Evolutionary conservation across 2,113 vertebrate genomes (phyloP).

Genomic region (Cebidichthys violaceus): DNA sequence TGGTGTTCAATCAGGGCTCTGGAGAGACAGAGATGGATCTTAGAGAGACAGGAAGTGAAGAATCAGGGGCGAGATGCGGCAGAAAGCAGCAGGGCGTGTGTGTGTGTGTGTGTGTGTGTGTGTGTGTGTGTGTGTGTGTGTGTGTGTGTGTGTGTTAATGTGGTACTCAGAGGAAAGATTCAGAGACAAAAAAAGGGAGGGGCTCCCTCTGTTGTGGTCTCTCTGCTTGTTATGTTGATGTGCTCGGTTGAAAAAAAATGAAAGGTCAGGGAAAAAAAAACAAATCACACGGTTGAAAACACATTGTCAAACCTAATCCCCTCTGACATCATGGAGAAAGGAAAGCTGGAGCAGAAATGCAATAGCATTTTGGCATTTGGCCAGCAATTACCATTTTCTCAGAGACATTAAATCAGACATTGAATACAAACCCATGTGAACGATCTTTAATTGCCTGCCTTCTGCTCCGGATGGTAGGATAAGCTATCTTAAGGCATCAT

Average conservation of each 20-base stretch:
- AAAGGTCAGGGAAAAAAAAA: constrained; percentile 28
- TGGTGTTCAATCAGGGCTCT: constrained; percentile 46
- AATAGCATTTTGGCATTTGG: background rate
- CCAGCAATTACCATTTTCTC: constrained; percentile 7
- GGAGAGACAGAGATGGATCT: constrained; percentile 48
- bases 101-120: constrained; percentile 1
- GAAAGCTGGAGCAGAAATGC: constrained; percentile 6
- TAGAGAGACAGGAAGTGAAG: constrained; percentile 41
- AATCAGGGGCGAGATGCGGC: background rate
- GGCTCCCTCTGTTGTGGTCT: background rate
- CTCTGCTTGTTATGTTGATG: constrained; percentile 15
- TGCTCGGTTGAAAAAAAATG: background rate
- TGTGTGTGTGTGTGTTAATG: constrained; percentile 1
- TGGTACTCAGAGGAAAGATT: background rate
- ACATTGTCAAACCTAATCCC: constrained; percentile 2
- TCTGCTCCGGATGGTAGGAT: constrained; percentile 14
- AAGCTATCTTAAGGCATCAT: background rate
- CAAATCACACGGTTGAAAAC: constrained; percentile 17
- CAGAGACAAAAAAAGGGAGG: constrained; percentile 1
- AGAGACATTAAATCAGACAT: constrained; percentile 7
- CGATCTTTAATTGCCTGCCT: constrained; percentile 27
- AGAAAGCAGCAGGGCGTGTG: constrained; percentile 21
- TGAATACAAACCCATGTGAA: constrained; percentile 5
- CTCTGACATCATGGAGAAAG: constrained; percentile 15
- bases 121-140: too few relatives aligned